Conservation (phyloP, 2,113 vertebrate species). For the Ciconia maguari region DNA sequence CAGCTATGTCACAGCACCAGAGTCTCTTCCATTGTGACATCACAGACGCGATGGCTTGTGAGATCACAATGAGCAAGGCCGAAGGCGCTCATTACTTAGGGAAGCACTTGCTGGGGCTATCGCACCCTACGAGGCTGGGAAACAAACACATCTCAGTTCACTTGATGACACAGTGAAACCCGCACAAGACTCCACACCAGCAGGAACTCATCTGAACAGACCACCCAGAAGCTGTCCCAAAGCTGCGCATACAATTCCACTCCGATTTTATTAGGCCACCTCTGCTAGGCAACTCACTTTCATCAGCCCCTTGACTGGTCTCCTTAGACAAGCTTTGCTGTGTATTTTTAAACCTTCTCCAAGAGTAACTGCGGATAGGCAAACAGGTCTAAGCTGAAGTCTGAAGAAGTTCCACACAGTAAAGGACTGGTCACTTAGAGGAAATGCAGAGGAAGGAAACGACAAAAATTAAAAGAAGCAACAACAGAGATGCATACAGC, state of each 20-base stretch:
- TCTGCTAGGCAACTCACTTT: conserved; percentile 32
- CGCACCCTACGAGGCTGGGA: conserved; percentile 8
- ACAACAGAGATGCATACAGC: background rate
- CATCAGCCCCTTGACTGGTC: conserved; percentile 25
- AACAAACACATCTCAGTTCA: conserved; percentile 49
- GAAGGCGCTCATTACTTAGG: background rate
- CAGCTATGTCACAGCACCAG: conserved; percentile 34
- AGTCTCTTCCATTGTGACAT: conserved; percentile 49
- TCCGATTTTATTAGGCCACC: conserved; percentile 42
- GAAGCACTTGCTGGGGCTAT: conserved; percentile 2
- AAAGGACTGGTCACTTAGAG: conserved; percentile 11
- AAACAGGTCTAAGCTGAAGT: conserved; percentile 20
- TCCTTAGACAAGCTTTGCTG: conserved; percentile 46
- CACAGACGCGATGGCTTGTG: conserved; percentile 35
- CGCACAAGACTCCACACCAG: background rate
- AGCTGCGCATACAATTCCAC: conserved; percentile 15
- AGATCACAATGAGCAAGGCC: conserved; percentile 42
- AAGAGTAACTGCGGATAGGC: background rate
- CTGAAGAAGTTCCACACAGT: conserved; percentile 7
- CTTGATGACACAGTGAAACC: conserved; percentile 5
- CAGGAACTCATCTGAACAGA: background rate
- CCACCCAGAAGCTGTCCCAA: background rate
- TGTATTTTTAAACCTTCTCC: conserved; percentile 43
- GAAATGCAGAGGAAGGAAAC: background rate
- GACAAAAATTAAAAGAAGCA: conserved; percentile 22